A percentile compares a stretch with the other conserved stretches of the same genome.
Evolutionary conservation across 2,888 invertebrate species (phyloP).

Genomic region (Augochlorella aurata): DNA sequence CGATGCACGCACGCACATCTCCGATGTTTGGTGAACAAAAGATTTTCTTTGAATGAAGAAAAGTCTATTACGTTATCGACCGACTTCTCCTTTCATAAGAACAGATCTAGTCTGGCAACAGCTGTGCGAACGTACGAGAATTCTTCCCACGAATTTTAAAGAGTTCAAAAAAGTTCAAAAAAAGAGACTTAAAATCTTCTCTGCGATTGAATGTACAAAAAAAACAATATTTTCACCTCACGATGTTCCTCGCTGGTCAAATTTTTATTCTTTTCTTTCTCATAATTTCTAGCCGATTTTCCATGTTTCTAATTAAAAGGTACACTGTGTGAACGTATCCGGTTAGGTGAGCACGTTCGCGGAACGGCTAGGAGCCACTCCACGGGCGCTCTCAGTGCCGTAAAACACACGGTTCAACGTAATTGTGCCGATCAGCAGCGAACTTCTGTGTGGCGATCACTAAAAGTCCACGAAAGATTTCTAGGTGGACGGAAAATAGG

Average conservation of each 20-base stretch:
- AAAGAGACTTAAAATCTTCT: neutral
- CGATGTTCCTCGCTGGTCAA: neutral
- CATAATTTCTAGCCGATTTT: too few relatives aligned
- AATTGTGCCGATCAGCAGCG: slow-evolving; percentile 22
- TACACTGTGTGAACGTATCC: neutral
- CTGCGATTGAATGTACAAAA: neutral
- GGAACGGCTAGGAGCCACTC: neutral
- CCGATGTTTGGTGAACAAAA: neutral
- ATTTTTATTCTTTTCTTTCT: too few relatives aligned
- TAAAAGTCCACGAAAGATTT: slow-evolving; percentile 56
- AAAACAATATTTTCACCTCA: neutral
- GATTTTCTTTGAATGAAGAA: neutral
- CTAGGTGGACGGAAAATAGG: slow-evolving; percentile 62
- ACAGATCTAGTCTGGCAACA: neutral
- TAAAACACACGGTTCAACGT: slow-evolving; percentile 29
- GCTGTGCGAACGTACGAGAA: neutral
- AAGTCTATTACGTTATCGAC: too few relatives aligned
- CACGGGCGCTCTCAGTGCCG: neutral
- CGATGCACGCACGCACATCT: slow-evolving; percentile 3
- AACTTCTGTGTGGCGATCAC: slow-evolving; percentile 52
- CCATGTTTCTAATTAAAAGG: neutral
- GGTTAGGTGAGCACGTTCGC: neutral
- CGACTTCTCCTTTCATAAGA: too few relatives aligned
- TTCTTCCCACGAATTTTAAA: neutral
- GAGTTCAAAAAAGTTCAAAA: neutral